Conservation (phyloP, 2,888 invertebrate genomes). For the Apeira syringaria region DNA sequence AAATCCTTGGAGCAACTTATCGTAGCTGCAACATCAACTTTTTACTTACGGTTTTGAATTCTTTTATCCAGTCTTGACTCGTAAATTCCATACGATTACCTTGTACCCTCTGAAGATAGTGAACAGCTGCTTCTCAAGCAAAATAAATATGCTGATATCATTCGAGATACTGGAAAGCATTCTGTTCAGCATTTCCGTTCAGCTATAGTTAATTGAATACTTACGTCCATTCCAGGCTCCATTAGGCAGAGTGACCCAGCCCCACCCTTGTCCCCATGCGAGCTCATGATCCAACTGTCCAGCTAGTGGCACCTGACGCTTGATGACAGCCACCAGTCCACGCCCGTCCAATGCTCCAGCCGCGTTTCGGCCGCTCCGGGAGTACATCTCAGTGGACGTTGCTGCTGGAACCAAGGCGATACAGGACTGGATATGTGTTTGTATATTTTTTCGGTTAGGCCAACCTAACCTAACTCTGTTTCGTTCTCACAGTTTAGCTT, state of each 20-base stretch:
- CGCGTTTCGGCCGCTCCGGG: constrained; percentile 54
- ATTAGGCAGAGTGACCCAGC: constrained; percentile 87
- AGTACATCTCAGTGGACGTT: constrained; percentile 69
- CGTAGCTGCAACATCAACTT: constrained; percentile 3
- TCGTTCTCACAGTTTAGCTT: too few species aligned
- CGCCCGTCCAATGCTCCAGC: constrained; percentile 71
- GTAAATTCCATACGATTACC: too few species aligned
- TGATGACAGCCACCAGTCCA: constrained; percentile 77
- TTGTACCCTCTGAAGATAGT: too few species aligned
- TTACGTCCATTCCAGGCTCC: constrained; percentile 87
- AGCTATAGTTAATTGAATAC: constrained; percentile 41
- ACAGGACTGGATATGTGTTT: neutral
- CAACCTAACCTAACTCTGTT: too few species aligned
- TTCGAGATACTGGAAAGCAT: too few species aligned
- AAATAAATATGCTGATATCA: too few species aligned
- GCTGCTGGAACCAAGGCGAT: constrained; percentile 50
- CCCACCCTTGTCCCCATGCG: constrained; percentile 90
- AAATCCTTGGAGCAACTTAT: constrained; percentile 6
- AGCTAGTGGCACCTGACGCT: constrained; percentile 76
- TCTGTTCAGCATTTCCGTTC: too few species aligned
- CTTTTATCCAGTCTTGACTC: too few species aligned
- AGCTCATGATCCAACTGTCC: constrained; percentile 82
- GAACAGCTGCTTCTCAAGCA: too few species aligned
- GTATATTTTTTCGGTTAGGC: neutral
- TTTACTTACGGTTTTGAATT: neutral